These are phyloP conservation scores for Sepiola atlantica DNA, from an alignment of 2,888 invertebrate genomes.

Conservation along the genomic window DNA sequence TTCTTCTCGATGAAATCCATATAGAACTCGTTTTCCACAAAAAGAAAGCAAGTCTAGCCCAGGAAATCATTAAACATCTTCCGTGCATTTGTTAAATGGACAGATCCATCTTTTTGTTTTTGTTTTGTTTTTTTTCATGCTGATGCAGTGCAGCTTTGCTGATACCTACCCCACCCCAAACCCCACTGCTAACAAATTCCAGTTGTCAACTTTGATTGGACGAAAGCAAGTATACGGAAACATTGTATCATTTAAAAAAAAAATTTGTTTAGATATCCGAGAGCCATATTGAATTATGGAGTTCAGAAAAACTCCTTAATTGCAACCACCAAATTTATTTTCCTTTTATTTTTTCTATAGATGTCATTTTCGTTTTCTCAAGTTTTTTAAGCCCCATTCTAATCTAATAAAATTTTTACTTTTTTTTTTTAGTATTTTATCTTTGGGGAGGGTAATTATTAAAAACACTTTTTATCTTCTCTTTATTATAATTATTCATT, in stretches of 20 bases:
- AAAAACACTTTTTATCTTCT: not conserved
- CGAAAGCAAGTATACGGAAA: not conserved
- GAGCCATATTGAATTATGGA: not conserved
- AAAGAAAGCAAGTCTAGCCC: conserved; percentile 37
- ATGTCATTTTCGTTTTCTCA: not conserved
- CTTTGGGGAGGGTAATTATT: not conserved
- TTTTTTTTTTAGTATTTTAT: not conserved
- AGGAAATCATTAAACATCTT: conserved; percentile 39
- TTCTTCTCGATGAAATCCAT: conserved; percentile 67
- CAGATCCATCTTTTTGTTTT: not conserved
- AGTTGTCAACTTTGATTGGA: not conserved
- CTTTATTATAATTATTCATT: not conserved
- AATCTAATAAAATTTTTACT: not conserved
- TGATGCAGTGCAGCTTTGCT: not conserved
- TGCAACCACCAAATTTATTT: not conserved
- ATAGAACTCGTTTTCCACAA: not conserved
- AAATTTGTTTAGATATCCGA: not conserved
- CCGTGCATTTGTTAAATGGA: conserved; percentile 33
- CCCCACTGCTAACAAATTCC: not conserved
- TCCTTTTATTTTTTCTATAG: not conserved
- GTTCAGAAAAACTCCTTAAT: not conserved
- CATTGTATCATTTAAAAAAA: not conserved
- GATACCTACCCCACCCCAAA: not conserved
- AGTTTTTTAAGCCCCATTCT: not conserved
- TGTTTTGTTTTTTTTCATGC: not conserved